Evolutionary conservation across 2,797 vertebrate species (phyloP).

Genomic region (Melanogrammus aeglefinus): DNA sequence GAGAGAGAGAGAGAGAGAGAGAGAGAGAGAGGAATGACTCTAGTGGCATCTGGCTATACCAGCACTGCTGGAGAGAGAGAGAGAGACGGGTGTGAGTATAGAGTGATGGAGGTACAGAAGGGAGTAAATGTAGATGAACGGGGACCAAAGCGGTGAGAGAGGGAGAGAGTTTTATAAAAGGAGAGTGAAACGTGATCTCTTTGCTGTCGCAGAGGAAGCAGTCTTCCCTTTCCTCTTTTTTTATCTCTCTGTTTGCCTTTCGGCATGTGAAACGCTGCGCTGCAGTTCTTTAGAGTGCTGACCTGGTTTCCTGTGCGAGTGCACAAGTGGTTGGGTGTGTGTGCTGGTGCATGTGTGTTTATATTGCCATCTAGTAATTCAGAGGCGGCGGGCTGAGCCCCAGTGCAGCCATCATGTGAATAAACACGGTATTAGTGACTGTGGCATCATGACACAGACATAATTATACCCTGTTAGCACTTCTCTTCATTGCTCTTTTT

Average conservation of each 20-base stretch:
- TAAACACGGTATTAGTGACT: background rate
- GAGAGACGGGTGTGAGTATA: background rate
- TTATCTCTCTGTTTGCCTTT: conserved; percentile 19
- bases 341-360: conserved; percentile 5
- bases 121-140: background rate
- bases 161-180: background rate
- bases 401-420: conserved; percentile 9
- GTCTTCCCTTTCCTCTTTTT: conserved; percentile 18
- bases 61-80: no score
- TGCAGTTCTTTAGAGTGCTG: conserved; percentile 36
- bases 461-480: background rate
- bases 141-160: background rate
- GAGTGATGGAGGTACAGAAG: background rate
- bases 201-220: background rate
- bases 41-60: no score
- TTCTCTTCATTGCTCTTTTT: background rate
- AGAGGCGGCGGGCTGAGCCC: conserved; percentile 3
- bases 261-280: conserved; percentile 39
- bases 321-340: conserved; percentile 10
- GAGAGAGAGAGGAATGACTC: no score
- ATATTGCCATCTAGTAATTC: conserved; percentile 27
- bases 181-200: background rate
- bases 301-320: conserved; percentile 43
- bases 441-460: background rate
- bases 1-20: no score